Evolutionary conservation across 2,797 vertebrate genomes (phyloP).

Genomic region (Nannoperca australis): DNA sequence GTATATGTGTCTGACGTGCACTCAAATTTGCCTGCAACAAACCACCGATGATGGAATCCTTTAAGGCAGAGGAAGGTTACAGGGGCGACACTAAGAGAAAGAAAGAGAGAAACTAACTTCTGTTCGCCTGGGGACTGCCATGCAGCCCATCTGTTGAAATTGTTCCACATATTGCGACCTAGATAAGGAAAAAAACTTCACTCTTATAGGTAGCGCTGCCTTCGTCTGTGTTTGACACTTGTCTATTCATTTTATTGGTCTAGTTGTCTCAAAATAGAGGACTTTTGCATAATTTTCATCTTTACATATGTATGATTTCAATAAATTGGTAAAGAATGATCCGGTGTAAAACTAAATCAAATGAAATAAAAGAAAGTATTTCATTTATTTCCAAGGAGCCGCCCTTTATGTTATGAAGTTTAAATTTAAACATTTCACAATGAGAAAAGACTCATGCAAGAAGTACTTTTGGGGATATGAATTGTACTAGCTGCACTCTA

Average conservation of each 20-base stretch:
- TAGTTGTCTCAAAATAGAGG: slow-evolving; percentile 84
- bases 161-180: slow-evolving; percentile 90
- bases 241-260: slow-evolving; percentile 86
- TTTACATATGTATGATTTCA: slow-evolving; percentile 73
- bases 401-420: slow-evolving; percentile 22
- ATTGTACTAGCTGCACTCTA: slow-evolving; percentile 43
- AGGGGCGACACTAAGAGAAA: slow-evolving; percentile 62
- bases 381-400: slow-evolving; percentile 7
- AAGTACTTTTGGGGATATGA: slow-evolving; percentile 47
- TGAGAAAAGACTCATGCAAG: slow-evolving; percentile 35
- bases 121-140: slow-evolving; percentile 87
- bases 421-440: slow-evolving; percentile 43
- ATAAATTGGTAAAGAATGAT: slow-evolving; percentile 66
- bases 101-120: slow-evolving; percentile 84
- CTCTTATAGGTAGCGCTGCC: slow-evolving; percentile 79
- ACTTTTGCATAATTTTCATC: slow-evolving; percentile 80
- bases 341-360: slow-evolving; percentile 52
- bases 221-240: slow-evolving; percentile 81
- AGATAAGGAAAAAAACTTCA: slow-evolving; percentile 84
- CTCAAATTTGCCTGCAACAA: slow-evolving; percentile 46
- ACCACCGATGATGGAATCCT: slow-evolving; percentile 65
- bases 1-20: slow-evolving; percentile 32
- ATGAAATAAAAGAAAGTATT: slow-evolving; percentile 18
- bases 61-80: slow-evolving; percentile 59
- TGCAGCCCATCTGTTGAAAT: slow-evolving; percentile 89